Evolutionary conservation across 2,888 invertebrate species (phyloP), one percentile per base, ranked within the genome.

Genomic region (Ariolimax columbianus): DNA sequence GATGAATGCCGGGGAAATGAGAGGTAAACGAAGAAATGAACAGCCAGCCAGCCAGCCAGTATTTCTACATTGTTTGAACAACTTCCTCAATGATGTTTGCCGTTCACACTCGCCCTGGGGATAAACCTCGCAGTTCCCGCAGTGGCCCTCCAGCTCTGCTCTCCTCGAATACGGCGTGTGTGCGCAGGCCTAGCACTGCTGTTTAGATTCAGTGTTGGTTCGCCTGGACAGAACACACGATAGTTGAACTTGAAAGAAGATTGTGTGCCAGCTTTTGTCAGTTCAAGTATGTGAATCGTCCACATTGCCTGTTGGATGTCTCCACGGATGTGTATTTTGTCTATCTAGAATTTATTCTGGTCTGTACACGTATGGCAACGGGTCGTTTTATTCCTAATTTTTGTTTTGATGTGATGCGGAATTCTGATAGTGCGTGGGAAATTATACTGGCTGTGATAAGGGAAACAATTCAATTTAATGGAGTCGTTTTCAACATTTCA

Each of bases 11-110:
- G 43, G 40, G 33, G 47, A 23, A 26, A 14, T 14, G 33, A 6
- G 30, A 19, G 79, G 30, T 2, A 30, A 43, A 51, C 17, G 17
- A 47, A 19, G 33, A 40, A 81, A 33, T 30, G 55, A 72, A 82
- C 75, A 75, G 59, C 75, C n/a, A 72, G 30, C 59, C 75, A 43
- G 73, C 40, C 59, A n/a, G 30, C 66, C 43, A 63, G n/a, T 82
- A 40, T 82, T 82, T 82, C 40, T 43, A 26, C 82, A 30, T 30
- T 82, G 38, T 82, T 82, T 82, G 63, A 82, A 75, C 82, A 75
- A 75, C 63, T 63, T 59, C 59, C 38, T 19, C 63, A 63, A 73
- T 43, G 75, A 82, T 82, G 75, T 82, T 82, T 82, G 75, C 82
- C 30, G 72, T 72, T 81, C 72, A 40, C 81, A 55, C 81, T 81